phyloP scores from a whole-genome alignment of 2,888 invertebrate genomes.

The Palloptera scutellata region DNA sequence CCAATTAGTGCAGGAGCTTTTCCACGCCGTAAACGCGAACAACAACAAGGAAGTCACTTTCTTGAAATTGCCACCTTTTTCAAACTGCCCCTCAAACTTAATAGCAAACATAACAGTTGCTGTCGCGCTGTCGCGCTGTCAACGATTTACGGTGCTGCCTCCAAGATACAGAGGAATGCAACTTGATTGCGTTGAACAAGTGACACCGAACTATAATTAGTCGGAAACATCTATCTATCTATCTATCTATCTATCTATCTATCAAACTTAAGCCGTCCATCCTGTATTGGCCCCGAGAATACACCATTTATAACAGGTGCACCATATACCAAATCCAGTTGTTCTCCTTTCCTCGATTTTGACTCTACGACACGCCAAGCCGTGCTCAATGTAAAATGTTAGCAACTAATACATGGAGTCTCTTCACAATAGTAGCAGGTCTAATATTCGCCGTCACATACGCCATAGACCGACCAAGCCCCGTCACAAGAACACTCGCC shows the following conservation, averaged over 20 bases:
- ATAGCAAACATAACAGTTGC: too few species aligned
- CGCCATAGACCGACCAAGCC: slow-evolving; percentile 49
- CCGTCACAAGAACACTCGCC: slow-evolving; percentile 15
- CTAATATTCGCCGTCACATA: slow-evolving; percentile 46
- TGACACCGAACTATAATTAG: background rate
- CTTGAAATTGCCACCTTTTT: too few species aligned
- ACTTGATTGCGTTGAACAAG: slow-evolving; percentile 10
- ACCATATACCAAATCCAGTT: too few species aligned
- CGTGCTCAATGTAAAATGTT: slow-evolving; percentile 63
- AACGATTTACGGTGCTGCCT: too few species aligned
- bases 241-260: too few species aligned
- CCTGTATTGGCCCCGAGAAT: background rate
- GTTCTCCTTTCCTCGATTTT: background rate
- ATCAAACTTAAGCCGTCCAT: too few species aligned
- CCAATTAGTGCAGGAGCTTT: too few species aligned
- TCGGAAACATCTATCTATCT: background rate
- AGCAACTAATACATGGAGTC: slow-evolving; percentile 60
- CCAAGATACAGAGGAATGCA: slow-evolving; percentile 28
- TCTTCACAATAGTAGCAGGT: slow-evolving; percentile 55
- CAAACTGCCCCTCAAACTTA: too few species aligned
- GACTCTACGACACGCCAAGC: slow-evolving; percentile 26
- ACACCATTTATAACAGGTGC: too few species aligned
- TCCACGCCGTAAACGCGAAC: too few species aligned
- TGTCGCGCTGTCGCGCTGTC: too few species aligned
- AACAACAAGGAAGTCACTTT: too few species aligned